These are phyloP conservation scores for Scytalopus superciliaris DNA, from an alignment of 2,113 vertebrate genomes.

Conservation along the genomic window DNA sequence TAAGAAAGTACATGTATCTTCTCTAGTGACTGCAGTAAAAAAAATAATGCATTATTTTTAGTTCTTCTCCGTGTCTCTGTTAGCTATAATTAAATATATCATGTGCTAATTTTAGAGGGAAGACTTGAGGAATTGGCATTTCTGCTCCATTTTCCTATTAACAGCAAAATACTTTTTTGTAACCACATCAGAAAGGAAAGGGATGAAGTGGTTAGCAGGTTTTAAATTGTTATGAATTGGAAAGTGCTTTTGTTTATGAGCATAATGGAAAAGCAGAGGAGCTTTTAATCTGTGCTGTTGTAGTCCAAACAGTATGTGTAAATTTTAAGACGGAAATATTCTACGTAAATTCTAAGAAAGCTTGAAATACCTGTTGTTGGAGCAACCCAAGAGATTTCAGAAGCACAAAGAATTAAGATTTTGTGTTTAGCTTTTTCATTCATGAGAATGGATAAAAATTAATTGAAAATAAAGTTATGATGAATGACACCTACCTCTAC, in stretches of 20 bases:
- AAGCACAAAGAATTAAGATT: background rate
- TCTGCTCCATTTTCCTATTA: background rate
- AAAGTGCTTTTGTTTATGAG: background rate
- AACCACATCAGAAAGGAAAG: rapidly evolving
- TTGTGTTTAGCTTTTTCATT: background rate
- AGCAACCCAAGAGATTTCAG: background rate
- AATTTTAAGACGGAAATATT: background rate
- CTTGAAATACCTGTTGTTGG: background rate
- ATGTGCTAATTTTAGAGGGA: background rate
- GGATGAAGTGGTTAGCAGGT: background rate
- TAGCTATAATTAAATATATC: background rate
- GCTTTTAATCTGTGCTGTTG: background rate
- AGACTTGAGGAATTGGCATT: background rate
- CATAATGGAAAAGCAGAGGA: background rate
- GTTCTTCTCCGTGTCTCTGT: background rate
- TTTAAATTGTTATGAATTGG: background rate
- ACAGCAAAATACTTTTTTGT: background rate
- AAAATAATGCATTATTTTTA: background rate
- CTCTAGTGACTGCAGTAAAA: background rate
- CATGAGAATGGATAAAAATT: background rate
- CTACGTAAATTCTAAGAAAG: background rate
- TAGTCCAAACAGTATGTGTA: background rate
- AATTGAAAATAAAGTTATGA: background rate
- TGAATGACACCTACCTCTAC: background rate
- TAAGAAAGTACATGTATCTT: background rate